These are phyloP conservation scores for Thereva unica DNA, from an alignment of 2,888 invertebrate genomes.

Conservation along the genomic window DNA sequence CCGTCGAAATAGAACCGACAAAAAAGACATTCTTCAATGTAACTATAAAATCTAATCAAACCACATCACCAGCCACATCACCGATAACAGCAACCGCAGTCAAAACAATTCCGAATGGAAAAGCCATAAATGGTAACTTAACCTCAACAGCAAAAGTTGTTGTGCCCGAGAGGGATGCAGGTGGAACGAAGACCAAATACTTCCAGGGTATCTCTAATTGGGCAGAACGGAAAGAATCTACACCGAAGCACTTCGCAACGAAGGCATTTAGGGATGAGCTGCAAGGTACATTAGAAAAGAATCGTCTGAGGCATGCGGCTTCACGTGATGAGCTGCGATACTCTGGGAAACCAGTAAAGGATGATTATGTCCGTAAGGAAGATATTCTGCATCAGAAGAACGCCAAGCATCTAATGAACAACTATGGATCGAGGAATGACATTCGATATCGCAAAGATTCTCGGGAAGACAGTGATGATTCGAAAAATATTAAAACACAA, in stretches of 20 bases:
- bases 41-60: conserved; percentile 67
- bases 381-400: conserved; percentile 56
- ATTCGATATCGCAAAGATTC: conserved; percentile 53
- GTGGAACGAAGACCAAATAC: conserved; percentile 61
- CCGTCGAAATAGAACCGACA: conserved; percentile 66
- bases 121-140: conserved; percentile 40
- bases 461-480: conserved; percentile 52
- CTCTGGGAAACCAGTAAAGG: conserved; percentile 36
- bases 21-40: conserved; percentile 78
- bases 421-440: conserved; percentile 52
- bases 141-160: conserved; percentile 61
- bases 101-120: conserved; percentile 55
- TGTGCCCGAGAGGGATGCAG: conserved; percentile 62
- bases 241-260: conserved; percentile 54
- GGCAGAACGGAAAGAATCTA: conserved; percentile 67
- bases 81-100: conserved; percentile 58
- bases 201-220: conserved; percentile 80
- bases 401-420: conserved; percentile 44
- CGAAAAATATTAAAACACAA: conserved; percentile 51
- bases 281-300: conserved; percentile 55
- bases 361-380: conserved; percentile 55
- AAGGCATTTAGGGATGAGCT: conserved; percentile 58
- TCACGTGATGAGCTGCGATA: conserved; percentile 45
- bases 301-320: conserved; percentile 50
- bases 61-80: conserved; percentile 48